Evolutionary conservation across 2,888 invertebrate species (phyloP), one percentile per base, ranked within the genome.

Genomic region (Drosophila prostipennis): DNA sequence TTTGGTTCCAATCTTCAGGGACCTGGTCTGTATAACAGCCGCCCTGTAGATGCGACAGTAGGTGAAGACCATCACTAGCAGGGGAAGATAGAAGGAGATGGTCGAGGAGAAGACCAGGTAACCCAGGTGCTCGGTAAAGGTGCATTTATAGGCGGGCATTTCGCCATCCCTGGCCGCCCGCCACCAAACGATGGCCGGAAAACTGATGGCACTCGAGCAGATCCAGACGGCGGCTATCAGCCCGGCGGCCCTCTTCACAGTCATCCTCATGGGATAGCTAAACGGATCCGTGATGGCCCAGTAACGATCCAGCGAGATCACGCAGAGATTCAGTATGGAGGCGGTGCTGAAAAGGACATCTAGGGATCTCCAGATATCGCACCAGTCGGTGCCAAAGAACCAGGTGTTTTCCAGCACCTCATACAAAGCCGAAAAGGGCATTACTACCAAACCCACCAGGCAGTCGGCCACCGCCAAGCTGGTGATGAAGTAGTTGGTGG

Each of bases 251-350:
- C 97, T 94, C 67, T 95, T 94, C 43, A 96, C 95, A 29, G 97
- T 98, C 97, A 99, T 99, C 74, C 96, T 94, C 93, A 96, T 97
- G 2, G 99, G 98, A 92, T 99, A 99, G 51, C 97, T 97, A 79
- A 99, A 98, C 0, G 99, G 99, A 92, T 99, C 98, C 13, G 98
- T 98, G 74, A 99, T 99, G 48, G 99, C 99, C 98, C 99, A 98
- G 92, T 99, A 99, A 16, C 98, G 95, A 91, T 99, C 99, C 86
- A 99, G 91, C 0, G 98, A 98, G 87, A 99, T 99, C 34, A 99
- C 98, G 92, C 99, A 99, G 58, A 99, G 93, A 92, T 99, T 99
- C 54, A 99, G 93, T 84, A 99, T 99, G 11, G 98, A 98, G 6
- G 99, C 99, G 0, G 99, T 99, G 86, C 98, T 98, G 85, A 98